phyloP scores from a whole-genome alignment of 2,888 invertebrate species.

The Sarcophaga carnaria region DNA sequence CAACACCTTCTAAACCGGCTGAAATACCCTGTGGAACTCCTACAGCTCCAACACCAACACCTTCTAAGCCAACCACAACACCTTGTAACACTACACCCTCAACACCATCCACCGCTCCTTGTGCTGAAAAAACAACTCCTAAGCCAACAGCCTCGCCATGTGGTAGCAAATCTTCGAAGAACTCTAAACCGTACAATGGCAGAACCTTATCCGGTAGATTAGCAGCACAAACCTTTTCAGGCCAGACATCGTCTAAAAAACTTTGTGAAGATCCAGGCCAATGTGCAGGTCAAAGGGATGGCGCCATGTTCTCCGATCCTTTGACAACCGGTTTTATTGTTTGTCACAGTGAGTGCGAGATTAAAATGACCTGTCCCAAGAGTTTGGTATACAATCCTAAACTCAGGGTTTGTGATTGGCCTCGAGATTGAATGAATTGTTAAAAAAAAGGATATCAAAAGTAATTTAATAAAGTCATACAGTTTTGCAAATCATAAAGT shows the following conservation, averaged over 20 bases:
- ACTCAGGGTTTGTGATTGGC: conserved; percentile 71
- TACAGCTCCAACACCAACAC: neutral
- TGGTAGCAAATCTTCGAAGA: neutral
- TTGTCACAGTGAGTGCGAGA: conserved; percentile 64
- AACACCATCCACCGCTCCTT: neutral
- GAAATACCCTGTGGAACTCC: neutral
- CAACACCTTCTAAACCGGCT: neutral
- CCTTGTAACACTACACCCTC: neutral
- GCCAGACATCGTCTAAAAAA: conserved; percentile 40
- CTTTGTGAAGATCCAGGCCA: conserved; percentile 54
- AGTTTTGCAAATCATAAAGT: no score
- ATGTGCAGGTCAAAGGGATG: conserved; percentile 59
- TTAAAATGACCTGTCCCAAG: conserved; percentile 55
- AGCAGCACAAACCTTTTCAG: conserved; percentile 2
- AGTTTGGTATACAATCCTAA: conserved; percentile 51
- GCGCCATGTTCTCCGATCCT: conserved; percentile 50
- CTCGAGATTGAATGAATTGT: conserved; percentile 23
- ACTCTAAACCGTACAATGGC: conserved; percentile 58
- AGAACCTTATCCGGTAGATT: neutral
- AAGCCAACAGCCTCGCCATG: neutral
- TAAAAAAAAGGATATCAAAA: neutral
- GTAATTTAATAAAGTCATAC: no score
- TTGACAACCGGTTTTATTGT: conserved; percentile 58
- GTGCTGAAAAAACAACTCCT: neutral
- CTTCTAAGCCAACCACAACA: neutral